Base-by-base conservation (phyloP, 2,888 invertebrate species). In the Andrena marginata region DNA sequence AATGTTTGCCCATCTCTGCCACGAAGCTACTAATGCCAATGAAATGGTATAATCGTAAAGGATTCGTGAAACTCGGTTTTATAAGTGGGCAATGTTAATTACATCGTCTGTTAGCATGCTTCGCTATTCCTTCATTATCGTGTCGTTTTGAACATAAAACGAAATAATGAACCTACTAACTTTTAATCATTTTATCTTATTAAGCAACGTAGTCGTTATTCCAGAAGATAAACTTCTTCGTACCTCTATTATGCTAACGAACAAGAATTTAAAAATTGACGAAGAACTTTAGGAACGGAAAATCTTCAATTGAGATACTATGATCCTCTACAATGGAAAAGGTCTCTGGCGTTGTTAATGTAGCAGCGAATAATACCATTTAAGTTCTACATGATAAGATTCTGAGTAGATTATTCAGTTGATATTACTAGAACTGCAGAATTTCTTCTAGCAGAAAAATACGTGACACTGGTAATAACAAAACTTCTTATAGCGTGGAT, bases 1-100 rank as follows among this genome's bases (percentile, higher is more conserved):
- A 42, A 42, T 1, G 13, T 42, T 42, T 13, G 42, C 13, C 1
- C 13, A 42, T 13, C 13, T 42, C 10, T 42, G 42, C 4, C 42
- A 42, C 4, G 42, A 42, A 4, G 29, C 23, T 29, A 62, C 73
- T 26, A 54, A 56, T 68, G 80, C 70, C 84, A 67, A 84, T 70
- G 83, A 76, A 84, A 85, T 80, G 62, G 80, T 74, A 63, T 72
- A 72, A 71, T 76, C 70, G 63, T 49, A 51, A 35, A 48, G 65
- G n/a, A 48, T 26, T 56, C 35, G 62, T 29, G 31, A 54, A 29
- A 80, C 77, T 85, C 85, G 63, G 48, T 33, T 54, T 68, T 65
- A 48, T 26, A 16, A 69, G 35, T 70, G 63, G 72, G 20, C 35
- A 2, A 4, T 10, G 23, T 60, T 48, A 72, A 63, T 72, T 72